Evolutionary conservation across 2,888 invertebrate genomes (phyloP).

Genomic region (Heliconius erato): DNA sequence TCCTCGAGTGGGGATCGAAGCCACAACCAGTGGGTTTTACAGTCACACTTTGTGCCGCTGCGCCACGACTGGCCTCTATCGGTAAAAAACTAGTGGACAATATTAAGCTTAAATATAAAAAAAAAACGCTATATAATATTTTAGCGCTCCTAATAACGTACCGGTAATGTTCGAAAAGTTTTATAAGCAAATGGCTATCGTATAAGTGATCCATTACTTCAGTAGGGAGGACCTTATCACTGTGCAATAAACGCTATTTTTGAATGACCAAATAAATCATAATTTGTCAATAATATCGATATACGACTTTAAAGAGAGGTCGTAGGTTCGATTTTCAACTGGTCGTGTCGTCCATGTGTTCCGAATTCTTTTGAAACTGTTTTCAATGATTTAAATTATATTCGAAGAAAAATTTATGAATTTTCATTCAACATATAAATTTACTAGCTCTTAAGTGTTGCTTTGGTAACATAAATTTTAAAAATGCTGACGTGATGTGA

Average conservation of each 20-base stretch:
- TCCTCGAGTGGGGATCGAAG: too few species aligned
- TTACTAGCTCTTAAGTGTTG: conserved; percentile 30
- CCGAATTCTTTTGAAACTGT: conserved; percentile 36
- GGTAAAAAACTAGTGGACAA: too few species aligned
- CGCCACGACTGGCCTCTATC: too few species aligned
- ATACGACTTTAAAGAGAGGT: background rate
- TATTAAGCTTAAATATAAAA: background rate
- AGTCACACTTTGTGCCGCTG: too few species aligned
- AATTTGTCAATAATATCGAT: background rate
- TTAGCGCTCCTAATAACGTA: conserved; percentile 52
- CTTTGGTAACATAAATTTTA: conserved; percentile 30
- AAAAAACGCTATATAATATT: conserved; percentile 42
- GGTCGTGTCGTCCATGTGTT: background rate
- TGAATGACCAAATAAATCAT: conserved; percentile 9
- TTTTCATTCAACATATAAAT: conserved; percentile 35
- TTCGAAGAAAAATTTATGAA: conserved; percentile 41
- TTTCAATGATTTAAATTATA: conserved; percentile 33
- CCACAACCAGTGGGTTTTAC: too few species aligned
- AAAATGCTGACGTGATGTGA: background rate
- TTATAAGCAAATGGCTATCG: conserved; percentile 55
- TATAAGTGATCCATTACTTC: conserved; percentile 50
- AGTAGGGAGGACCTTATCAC: conserved; percentile 26
- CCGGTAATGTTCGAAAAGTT: conserved; percentile 55
- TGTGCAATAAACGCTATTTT: conserved; percentile 30
- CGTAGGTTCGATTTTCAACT: conserved; percentile 23